phyloP scores from a whole-genome alignment of 2,888 invertebrate genomes.

The Scelioninae gen. 2 region DNA sequence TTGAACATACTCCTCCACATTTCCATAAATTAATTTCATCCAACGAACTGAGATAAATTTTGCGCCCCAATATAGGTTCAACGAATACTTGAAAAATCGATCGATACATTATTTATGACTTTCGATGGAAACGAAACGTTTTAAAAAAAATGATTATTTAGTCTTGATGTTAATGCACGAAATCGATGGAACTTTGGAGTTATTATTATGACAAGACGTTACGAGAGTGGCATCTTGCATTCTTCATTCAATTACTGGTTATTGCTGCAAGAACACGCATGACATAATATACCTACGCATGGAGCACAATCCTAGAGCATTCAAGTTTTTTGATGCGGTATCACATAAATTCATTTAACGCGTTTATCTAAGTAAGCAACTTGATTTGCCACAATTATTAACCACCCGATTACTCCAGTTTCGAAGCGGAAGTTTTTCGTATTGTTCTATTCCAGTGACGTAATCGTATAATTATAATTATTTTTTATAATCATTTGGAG shows the following conservation, averaged over 20 bases:
- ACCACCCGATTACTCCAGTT: slow-evolving; percentile 28
- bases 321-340: slow-evolving; percentile 45
- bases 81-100: too few relatives aligned
- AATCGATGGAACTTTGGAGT: slow-evolving; percentile 12
- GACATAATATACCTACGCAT: slow-evolving; percentile 48
- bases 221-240: slow-evolving; percentile 38
- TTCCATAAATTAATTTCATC: too few relatives aligned
- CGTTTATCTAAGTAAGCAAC: slow-evolving; percentile 38
- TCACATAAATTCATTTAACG: slow-evolving; percentile 54
- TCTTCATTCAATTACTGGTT: slow-evolving; percentile 53
- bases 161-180: neutral
- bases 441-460: neutral
- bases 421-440: slow-evolving; percentile 12
- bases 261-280: slow-evolving; percentile 49
- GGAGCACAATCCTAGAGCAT: slow-evolving; percentile 40
- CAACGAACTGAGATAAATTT: too few relatives aligned
- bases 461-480: neutral
- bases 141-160: too few relatives aligned
- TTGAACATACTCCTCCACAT: too few relatives aligned
- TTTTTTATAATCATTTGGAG: too few relatives aligned
- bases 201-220: slow-evolving; percentile 15
- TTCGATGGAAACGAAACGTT: too few relatives aligned
- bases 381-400: slow-evolving; percentile 44
- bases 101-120: too few relatives aligned
- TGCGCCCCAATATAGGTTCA: too few relatives aligned